phyloP scores from a whole-genome alignment of 2,888 invertebrate species.

The Oscheius sp. region DNA sequence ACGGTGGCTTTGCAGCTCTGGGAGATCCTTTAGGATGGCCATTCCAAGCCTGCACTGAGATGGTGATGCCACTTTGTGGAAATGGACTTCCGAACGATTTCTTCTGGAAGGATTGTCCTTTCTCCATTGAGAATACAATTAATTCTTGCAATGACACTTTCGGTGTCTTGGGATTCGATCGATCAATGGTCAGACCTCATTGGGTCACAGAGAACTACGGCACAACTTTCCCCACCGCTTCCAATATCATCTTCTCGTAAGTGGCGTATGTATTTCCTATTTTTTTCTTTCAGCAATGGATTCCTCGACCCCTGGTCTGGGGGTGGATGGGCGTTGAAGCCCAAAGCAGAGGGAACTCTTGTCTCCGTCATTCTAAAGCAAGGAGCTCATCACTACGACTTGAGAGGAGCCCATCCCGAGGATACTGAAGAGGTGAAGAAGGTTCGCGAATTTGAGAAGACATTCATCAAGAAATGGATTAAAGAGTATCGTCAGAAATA shows the following conservation, averaged over 20 bases:
- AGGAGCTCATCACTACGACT: conserved; percentile 74
- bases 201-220: conserved; percentile 83
- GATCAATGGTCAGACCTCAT: conserved; percentile 78
- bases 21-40: conserved; percentile 67
- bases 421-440: conserved; percentile 71
- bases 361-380: conserved; percentile 71
- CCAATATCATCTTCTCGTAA: conserved; percentile 77
- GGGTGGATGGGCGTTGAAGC: conserved; percentile 70
- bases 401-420: conserved; percentile 71
- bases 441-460: conserved; percentile 55
- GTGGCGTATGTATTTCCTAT: background rate
- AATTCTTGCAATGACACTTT: conserved; percentile 78
- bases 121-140: conserved; percentile 40
- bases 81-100: conserved; percentile 74
- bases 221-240: conserved; percentile 76
- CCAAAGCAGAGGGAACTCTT: conserved; percentile 60
- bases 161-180: conserved; percentile 61
- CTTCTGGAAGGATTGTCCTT: conserved; percentile 64
- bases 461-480: conserved; percentile 58
- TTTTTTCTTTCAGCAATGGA: conserved; percentile 72
- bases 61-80: conserved; percentile 93
- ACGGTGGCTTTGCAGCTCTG: conserved; percentile 50
- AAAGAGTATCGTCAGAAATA: conserved; percentile 34
- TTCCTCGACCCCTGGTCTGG: conserved; percentile 74
- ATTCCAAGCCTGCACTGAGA: conserved; percentile 83